phyloP scores from a whole-genome alignment of 2,888 invertebrate species.

The Volucella zonaria region DNA sequence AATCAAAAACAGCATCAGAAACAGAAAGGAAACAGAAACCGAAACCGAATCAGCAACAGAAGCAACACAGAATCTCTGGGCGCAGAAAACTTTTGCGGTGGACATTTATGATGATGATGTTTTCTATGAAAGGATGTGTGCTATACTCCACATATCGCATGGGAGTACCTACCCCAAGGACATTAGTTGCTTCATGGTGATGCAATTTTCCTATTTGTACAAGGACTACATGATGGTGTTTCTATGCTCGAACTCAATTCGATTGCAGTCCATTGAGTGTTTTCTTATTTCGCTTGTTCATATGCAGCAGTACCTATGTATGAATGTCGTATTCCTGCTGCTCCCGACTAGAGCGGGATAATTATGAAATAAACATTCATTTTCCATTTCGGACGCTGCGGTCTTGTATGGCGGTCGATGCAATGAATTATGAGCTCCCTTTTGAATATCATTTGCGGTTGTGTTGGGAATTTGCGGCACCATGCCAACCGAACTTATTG shows the following conservation, averaged over 20 bases:
- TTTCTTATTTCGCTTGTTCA: conserved; percentile 25
- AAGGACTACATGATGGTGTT: neutral
- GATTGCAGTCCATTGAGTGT: conserved; percentile 40
- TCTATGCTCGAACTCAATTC: conserved; percentile 54
- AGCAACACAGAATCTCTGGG: conserved; percentile 33
- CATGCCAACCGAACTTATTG: conserved; percentile 35
- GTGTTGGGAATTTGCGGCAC: conserved; percentile 14
- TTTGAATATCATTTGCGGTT: conserved; percentile 60
- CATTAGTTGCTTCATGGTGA: conserved; percentile 3
- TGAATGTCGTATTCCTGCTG: neutral
- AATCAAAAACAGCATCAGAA: too few relatives aligned
- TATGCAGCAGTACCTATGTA: neutral
- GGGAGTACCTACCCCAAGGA: too few relatives aligned
- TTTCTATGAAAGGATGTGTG: conserved; percentile 43
- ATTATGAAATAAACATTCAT: conserved; percentile 70
- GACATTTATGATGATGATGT: conserved; percentile 41
- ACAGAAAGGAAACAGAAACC: conserved; percentile 17
- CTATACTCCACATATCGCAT: neutral
- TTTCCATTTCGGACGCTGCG: conserved; percentile 54
- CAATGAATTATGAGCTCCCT: conserved; percentile 44
- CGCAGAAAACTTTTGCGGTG: conserved; percentile 51
- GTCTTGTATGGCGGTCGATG: conserved; percentile 33
- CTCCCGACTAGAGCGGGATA: conserved; percentile 58
- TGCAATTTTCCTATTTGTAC: conserved; percentile 38
- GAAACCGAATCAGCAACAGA: neutral